Evolutionary conservation across 2,113 vertebrate species (phyloP).

Genomic region (Ursus arctos): DNA sequence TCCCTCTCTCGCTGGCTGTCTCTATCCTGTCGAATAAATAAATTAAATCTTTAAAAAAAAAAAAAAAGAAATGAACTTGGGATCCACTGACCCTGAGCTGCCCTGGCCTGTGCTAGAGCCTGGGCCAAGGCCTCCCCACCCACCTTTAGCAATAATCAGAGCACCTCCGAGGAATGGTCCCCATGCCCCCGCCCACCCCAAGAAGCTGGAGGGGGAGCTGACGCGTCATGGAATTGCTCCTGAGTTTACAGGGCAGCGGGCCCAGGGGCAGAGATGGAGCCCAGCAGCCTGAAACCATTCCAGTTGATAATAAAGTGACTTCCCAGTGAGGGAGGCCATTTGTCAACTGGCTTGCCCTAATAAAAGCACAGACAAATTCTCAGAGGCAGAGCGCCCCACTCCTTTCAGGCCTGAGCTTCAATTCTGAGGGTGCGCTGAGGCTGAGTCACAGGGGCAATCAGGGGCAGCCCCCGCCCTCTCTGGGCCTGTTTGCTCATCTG

Average conservation of each 20-base stretch:
- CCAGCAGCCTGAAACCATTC: background rate
- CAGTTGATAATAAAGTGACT: slow-evolving; percentile 57
- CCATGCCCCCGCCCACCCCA: background rate
- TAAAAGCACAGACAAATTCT: background rate
- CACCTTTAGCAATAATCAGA: background rate
- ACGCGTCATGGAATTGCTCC: background rate
- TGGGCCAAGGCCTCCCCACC: rapidly evolving
- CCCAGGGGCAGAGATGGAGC: background rate
- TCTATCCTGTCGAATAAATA: no score
- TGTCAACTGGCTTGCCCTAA: slow-evolving; percentile 35
- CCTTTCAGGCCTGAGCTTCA: background rate
- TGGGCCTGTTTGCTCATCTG: background rate
- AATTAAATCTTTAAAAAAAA: no score
- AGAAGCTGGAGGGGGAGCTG: background rate
- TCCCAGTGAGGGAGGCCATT: slow-evolving; percentile 27
- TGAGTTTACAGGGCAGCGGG: background rate
- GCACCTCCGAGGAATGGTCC: background rate
- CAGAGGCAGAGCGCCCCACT: background rate
- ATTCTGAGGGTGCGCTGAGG: background rate
- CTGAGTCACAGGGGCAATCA: background rate
- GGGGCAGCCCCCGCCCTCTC: background rate
- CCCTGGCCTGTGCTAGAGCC: background rate
- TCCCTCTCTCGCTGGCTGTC: no score
- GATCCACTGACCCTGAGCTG: background rate
- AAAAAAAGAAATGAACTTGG: background rate